Evolutionary conservation across 1,140 invertebrate genomes (phyloP).

Genomic region (Arion vulgaris): DNA sequence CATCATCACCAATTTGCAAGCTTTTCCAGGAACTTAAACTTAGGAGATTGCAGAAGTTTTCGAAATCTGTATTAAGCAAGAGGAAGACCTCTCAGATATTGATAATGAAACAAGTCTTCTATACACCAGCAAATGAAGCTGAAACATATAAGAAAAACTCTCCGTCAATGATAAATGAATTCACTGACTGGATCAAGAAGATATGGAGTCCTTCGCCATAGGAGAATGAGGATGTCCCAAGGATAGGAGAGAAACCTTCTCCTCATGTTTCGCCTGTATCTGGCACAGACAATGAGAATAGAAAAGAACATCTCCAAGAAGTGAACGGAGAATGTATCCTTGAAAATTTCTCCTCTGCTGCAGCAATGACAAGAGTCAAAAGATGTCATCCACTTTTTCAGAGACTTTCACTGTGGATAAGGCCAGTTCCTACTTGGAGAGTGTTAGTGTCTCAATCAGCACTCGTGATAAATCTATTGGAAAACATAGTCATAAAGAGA

Average conservation of each 20-base stretch:
- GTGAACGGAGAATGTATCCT: slow-evolving; percentile 22
- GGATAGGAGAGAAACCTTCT: neutral
- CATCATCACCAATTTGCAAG: neutral
- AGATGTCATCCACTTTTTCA: slow-evolving; percentile 44
- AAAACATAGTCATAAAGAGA: slow-evolving; percentile 11
- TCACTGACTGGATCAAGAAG: slow-evolving; percentile 4
- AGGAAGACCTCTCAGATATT: neutral
- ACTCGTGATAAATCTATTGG: neutral
- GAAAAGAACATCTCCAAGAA: slow-evolving; percentile 24
- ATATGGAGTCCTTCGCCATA: neutral
- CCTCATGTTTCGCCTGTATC: neutral
- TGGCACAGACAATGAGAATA: slow-evolving; percentile 1
- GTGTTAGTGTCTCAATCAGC: slow-evolving; percentile 24
- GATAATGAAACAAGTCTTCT: neutral
- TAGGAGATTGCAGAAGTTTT: neutral
- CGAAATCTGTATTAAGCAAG: neutral
- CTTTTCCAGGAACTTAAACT: neutral
- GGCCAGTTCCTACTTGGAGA: slow-evolving; percentile 45
- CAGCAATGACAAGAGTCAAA: neutral
- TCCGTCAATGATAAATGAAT: neutral
- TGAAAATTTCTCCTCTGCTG: slow-evolving; percentile 17
- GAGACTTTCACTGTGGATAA: slow-evolving; percentile 59
- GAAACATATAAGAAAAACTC: neutral
- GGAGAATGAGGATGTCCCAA: neutral
- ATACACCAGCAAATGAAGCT: neutral